Conservation (phyloP, 2,113 vertebrate species). For the Triplophysa rosa region DNA sequence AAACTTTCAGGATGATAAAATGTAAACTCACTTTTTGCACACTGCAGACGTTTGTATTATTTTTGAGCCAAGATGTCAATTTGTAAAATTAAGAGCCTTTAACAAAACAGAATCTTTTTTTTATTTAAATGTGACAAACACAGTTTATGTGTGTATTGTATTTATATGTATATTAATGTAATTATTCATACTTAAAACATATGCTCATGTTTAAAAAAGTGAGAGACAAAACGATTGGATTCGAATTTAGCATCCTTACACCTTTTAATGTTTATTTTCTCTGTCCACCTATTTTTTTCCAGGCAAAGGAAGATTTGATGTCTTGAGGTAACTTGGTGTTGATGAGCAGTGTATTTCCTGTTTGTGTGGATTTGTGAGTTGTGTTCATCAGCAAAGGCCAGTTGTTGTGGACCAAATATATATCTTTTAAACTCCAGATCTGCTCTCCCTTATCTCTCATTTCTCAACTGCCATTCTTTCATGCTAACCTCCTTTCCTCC, state of each 20-base stretch:
- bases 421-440: background rate
- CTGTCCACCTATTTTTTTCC: slow-evolving; percentile 53
- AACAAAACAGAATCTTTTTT: no score
- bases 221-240: background rate
- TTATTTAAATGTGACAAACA: no score
- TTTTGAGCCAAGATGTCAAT: no score
- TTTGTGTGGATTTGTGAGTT: slow-evolving; percentile 42
- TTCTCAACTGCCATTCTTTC: background rate
- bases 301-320: slow-evolving; percentile 76
- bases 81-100: no score
- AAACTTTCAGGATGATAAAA: no score
- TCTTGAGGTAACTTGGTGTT: slow-evolving; percentile 73
- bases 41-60: no score
- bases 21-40: no score
- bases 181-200: no score
- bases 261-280: slow-evolving; percentile 48
- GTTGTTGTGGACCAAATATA: background rate
- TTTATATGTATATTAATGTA: no score
- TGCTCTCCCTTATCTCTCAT: slow-evolving; percentile 13
- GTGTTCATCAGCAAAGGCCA: slow-evolving; percentile 42
- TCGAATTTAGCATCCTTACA: slow-evolving; percentile 38
- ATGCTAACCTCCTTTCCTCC: slow-evolving; percentile 58
- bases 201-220: no score
- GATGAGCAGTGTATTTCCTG: slow-evolving; percentile 41
- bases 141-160: no score